A percentile compares a stretch with the other conserved stretches of the same genome.
Evolutionary conservation across 2,113 vertebrate genomes (phyloP).

Genomic region (Xiphophorus couchianus): DNA sequence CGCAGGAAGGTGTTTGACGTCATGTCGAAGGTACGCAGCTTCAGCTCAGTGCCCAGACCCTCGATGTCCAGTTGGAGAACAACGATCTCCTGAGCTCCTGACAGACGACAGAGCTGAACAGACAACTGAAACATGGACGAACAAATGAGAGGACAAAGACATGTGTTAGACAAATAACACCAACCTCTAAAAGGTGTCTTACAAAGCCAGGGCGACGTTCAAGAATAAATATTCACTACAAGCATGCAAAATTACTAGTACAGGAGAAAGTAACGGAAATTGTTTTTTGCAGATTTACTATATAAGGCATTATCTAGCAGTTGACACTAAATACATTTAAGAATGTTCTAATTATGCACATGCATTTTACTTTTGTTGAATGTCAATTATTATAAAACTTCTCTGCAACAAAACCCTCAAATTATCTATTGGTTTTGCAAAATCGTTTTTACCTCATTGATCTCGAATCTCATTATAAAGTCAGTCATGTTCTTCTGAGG

Average conservation of each 20-base stretch:
- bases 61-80: constrained; percentile 87
- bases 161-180: too few relatives aligned
- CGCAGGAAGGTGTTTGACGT: constrained; percentile 87
- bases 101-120: constrained; percentile 87
- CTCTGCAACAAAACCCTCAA: too few relatives aligned
- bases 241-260: neutral
- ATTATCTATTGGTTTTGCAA: neutral
- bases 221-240: neutral
- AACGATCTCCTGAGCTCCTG: constrained; percentile 77
- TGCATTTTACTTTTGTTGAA: neutral
- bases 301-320: neutral
- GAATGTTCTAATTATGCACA: neutral
- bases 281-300: neutral
- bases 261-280: neutral
- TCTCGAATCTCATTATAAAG: constrained; percentile 88
- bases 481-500: constrained; percentile 89
- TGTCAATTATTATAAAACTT: neutral
- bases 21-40: constrained; percentile 90
- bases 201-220: neutral
- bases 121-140: constrained; percentile 81
- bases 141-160: neutral
- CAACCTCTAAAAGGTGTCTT: neutral
- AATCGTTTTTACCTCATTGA: constrained; percentile 83
- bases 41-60: constrained; percentile 90
- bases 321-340: neutral